A percentile compares a stretch with the other conserved stretches of the same genome.
Evolutionary conservation across 2,113 vertebrate genomes (phyloP).

Genomic region (Ardeotis arabs): DNA sequence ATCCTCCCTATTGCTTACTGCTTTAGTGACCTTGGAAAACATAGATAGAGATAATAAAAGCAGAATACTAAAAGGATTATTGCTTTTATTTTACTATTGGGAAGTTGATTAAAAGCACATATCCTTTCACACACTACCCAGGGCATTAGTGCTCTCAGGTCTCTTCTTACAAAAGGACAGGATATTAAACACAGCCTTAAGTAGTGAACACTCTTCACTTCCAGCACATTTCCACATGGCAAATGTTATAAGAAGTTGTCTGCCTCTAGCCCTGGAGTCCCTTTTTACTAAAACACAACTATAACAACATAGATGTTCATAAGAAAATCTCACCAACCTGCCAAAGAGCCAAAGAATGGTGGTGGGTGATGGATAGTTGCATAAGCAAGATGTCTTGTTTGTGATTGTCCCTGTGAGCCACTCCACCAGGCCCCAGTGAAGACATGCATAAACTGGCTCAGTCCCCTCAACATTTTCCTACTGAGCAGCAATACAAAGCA

Average conservation of each 20-base stretch:
- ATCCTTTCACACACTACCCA: background rate
- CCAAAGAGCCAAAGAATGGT: background rate
- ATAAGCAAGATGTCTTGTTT: background rate
- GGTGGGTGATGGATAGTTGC: background rate
- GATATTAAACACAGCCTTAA: background rate
- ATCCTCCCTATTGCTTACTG: background rate
- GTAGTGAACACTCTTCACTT: background rate
- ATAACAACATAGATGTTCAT: background rate
- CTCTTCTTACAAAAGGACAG: background rate
- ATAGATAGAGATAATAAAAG: background rate
- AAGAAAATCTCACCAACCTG: background rate
- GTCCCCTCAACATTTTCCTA: background rate
- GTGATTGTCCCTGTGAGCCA: background rate
- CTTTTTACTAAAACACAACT: background rate
- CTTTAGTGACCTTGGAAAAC: background rate
- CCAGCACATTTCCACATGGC: background rate
- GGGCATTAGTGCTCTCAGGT: background rate
- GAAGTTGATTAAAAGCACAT: conserved; percentile 10
- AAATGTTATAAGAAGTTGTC: background rate
- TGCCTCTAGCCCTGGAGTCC: background rate
- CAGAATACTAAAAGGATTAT: conserved; percentile 5
- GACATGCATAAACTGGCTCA: background rate
- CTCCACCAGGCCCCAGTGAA: background rate
- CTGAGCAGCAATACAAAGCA: background rate
- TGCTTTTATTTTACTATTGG: background rate